Evolutionary conservation across 2,113 vertebrate genomes (phyloP), one percentile per base, ranked within the genome.

Genomic region (Corythornis vintsioides): DNA sequence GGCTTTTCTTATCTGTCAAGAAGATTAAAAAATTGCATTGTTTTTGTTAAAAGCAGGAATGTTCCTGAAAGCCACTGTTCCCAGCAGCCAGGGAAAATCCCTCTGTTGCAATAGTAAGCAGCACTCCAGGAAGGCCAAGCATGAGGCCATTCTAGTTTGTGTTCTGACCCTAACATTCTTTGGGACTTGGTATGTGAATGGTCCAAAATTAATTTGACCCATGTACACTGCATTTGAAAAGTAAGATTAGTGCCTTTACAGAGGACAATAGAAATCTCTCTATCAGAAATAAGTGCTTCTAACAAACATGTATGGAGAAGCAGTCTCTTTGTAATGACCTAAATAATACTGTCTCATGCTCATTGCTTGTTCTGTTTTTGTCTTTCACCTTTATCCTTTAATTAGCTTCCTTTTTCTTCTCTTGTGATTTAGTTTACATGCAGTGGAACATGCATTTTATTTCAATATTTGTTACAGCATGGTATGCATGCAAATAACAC

Each of bases 321-420:
- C 22, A 80, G 48, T n/a, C 33, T 71, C 33, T 26, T 87, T 81
- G 19, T 61, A 88, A 56, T 75, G 47, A 76, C 88, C 84, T 81
- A 17, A 83, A 87, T 69, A 61, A n/a, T 3, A 8, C 70, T 89
- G 55, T 89, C 57, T 77, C 80, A 91, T 65, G 29, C 65, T 90
- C 81, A 57, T 70, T 90, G 65, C 81, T 83, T 80, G 11, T 88
- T 89, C 60, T 67, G 45, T 81, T 96, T 93, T 90, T 79, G 29
- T 80, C 52, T 70, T 88, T 85, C 72, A 92, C 45, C 66, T 87
- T 88, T 93, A 55, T 89, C 47, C 92, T 95, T 91, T 96, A 95
- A 92, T 95, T 95, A 93, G 83, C 60, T 94, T 8, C 4, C 60
- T 55, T 91, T 88, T 87, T 65, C n/a, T 94, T 53, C 55, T 50